A percentile compares a stretch with the other conserved stretches of the same genome.
These are phyloP conservation scores for Stramonita haemastoma DNA, from an alignment of 2,888 invertebrate species.

Conservation along the genomic window DNA sequence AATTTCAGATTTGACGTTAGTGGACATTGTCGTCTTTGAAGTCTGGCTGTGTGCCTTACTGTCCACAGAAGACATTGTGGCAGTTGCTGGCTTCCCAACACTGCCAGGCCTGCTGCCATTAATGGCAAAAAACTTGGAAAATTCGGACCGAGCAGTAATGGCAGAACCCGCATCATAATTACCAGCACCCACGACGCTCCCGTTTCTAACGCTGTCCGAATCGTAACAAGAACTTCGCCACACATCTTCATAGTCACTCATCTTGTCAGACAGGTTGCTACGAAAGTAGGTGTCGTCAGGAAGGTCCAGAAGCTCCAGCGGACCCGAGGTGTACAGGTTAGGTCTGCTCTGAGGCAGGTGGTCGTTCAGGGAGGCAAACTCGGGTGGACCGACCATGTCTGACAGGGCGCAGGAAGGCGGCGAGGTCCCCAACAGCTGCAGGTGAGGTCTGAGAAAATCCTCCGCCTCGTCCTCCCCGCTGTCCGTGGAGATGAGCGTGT, in stretches of 20 bases:
- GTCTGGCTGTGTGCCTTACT: neutral
- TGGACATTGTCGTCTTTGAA: neutral
- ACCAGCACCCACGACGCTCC: slow-evolving; percentile 7
- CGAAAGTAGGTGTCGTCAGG: slow-evolving; percentile 83
- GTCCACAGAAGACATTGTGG: neutral
- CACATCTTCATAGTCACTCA: slow-evolving; percentile 96
- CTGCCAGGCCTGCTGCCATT: neutral
- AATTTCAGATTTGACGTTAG: neutral
- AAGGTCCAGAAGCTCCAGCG: slow-evolving; percentile 59
- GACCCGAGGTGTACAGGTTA: slow-evolving; percentile 59
- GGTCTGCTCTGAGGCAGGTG: slow-evolving; percentile 53
- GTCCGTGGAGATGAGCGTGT: slow-evolving; percentile 16
- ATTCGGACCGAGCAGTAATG: slow-evolving; percentile 32
- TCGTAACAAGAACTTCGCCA: slow-evolving; percentile 80
- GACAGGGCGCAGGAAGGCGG: slow-evolving; percentile 27
- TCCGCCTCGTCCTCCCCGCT: slow-evolving; percentile 12
- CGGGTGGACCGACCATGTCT: slow-evolving; percentile 19
- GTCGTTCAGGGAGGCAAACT: neutral
- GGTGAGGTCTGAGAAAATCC: neutral
- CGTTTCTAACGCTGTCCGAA: slow-evolving; percentile 45
- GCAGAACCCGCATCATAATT: slow-evolving; percentile 14
- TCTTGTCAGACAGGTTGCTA: slow-evolving; percentile 92
- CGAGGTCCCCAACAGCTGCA: slow-evolving; percentile 25
- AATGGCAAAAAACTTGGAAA: slow-evolving; percentile 36
- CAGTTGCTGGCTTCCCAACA: neutral